A percentile compares a stretch with the other conserved stretches of the same genome.
Conservation (phyloP, 2,113 vertebrate species). For the Anas platyrhynchos region DNA sequence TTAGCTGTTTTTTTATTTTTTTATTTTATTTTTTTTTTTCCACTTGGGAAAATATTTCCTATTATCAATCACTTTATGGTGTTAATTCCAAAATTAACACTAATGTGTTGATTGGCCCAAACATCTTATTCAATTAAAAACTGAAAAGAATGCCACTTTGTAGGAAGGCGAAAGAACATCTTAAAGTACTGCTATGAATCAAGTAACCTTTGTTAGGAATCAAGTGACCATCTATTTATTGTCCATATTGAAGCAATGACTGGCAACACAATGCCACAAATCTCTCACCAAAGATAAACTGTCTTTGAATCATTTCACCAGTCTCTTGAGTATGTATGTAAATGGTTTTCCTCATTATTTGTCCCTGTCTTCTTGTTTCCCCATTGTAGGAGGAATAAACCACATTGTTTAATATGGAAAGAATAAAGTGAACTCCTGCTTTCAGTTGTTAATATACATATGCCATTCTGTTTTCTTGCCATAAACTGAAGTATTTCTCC, state of each 20-base stretch:
- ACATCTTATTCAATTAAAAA: not conserved
- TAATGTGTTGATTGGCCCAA: not conserved
- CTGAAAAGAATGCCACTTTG: not conserved
- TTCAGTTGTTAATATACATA: not conserved
- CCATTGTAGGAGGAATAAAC: not conserved
- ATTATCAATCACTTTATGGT: not conserved
- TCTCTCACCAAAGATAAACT: not conserved
- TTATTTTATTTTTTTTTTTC: no score
- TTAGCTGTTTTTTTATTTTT: not conserved
- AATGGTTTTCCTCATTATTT: not conserved
- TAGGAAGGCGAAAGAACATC: not conserved
- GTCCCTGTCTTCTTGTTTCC: not conserved
- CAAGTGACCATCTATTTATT: not conserved
- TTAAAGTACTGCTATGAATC: not conserved
- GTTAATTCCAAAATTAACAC: not conserved
- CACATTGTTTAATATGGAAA: not conserved
- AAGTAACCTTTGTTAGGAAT: not conserved
- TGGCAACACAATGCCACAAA: not conserved
- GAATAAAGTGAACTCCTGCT: not conserved
- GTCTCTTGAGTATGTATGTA: not conserved
- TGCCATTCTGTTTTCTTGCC: not conserved
- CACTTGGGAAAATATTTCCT: not conserved
- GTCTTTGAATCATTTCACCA: not conserved
- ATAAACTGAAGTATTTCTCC: not conserved
- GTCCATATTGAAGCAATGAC: not conserved